Evolutionary conservation across 1,140 invertebrate species (phyloP).

Genomic region (Drosophila navojoa): DNA sequence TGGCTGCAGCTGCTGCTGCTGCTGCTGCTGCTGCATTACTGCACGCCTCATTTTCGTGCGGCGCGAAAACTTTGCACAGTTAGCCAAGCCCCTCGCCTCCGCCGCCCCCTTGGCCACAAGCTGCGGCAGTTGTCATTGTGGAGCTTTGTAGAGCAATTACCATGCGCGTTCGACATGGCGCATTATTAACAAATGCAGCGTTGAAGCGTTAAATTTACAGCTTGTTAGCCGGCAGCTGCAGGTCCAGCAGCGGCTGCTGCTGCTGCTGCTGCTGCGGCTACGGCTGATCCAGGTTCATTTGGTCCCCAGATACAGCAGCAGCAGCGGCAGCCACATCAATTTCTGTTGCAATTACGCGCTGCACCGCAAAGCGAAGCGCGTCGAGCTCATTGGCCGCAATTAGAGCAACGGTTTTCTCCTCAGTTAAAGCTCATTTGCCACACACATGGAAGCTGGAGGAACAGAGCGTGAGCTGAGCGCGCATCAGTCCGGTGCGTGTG

Average conservation of each 20-base stretch:
- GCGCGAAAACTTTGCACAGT: constrained; percentile 75
- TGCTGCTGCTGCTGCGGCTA: not conserved
- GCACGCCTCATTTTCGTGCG: constrained; percentile 81
- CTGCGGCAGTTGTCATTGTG: constrained; percentile 66
- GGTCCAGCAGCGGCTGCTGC: constrained; percentile 21
- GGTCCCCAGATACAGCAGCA: constrained; percentile 29
- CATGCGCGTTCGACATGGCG: constrained; percentile 51
- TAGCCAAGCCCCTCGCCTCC: constrained; percentile 33
- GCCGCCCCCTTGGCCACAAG: not conserved
- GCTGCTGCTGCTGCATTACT: constrained; percentile 49
- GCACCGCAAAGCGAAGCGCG: constrained; percentile 53
- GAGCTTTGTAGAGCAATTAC: constrained; percentile 73
- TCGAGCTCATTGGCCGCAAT: constrained; percentile 65
- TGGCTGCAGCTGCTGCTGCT: constrained; percentile 46
- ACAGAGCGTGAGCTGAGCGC: constrained; percentile 7
- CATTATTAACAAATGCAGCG: constrained; percentile 68
- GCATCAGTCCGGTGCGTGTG: constrained; percentile 10
- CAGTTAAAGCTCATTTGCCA: constrained; percentile 71
- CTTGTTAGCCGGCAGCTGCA: constrained; percentile 75
- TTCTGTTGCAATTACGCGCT: constrained; percentile 68
- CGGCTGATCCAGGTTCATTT: constrained; percentile 19
- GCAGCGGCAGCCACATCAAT: constrained; percentile 45
- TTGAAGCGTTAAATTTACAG: constrained; percentile 82
- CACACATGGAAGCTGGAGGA: constrained; percentile 55
- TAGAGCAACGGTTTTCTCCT: constrained; percentile 75